Evolutionary conservation across 2,888 invertebrate species (phyloP), one percentile per base, ranked within the genome.

Genomic region (Drosophila sordidapex): DNA sequence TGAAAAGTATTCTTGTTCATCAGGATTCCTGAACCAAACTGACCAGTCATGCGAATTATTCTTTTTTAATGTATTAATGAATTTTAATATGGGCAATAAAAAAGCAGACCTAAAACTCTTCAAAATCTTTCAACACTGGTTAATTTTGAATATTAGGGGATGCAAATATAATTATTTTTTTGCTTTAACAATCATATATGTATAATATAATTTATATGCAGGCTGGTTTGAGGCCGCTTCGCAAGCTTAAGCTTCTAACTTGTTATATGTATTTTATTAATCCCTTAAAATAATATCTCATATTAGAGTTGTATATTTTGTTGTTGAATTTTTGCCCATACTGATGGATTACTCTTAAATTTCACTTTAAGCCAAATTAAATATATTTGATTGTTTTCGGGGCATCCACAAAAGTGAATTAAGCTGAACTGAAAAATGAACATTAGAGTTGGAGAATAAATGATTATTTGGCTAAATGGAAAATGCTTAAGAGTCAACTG

Each of bases 401-500:
- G 21, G 13, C 46, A 1, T 7, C 7, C 7, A 1, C 13, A 15
- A 21, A 13, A 46, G 15, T 46, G 7, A 46, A 15, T 46, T 46
- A 13, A 15, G 8, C 21, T 46, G 15, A 0, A 7, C 0, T 25
- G 4, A 8, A 46, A 15, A 46, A 15, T 8, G 8, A 46, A 46
- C 21, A 46, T 25, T 15, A 4, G 2, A 8, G 8, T 46, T 15
- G 15, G 2, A 15, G 8, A 21, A 31, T 18, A 18, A 46, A 46
- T 25, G 15, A 46, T 18, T 33, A 46, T 18, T 46, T 46, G 21
- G 21, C 21, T 46, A 33, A 46, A 31, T 25, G 25, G 25, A 27
- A 58, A 1, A 27, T 4, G 29, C 27, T 40, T n/a, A n/a, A 25
- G 38, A 27, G 70, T 48, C 11, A 54, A 18, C 69, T 69, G 18